Conservation (phyloP, 2,113 vertebrate genomes). For the Pelvicachromis taeniatus region DNA sequence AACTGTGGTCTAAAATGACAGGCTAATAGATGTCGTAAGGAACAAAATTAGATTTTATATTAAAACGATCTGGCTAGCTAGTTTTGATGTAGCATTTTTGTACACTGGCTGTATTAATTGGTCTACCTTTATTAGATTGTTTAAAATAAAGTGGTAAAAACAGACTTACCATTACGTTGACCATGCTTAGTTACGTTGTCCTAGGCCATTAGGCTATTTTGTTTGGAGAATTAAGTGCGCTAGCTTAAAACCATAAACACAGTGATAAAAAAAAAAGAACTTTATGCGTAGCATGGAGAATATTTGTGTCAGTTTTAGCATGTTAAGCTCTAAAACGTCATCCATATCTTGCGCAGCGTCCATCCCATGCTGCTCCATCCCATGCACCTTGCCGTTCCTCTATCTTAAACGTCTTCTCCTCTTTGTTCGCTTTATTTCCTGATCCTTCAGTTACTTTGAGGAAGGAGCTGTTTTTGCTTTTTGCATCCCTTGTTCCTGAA, state of each 20-base stretch:
- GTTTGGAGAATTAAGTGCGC: not conserved
- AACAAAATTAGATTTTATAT: not conserved
- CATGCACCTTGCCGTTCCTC: not conserved
- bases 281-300: not conserved
- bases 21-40: not conserved
- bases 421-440: conserved; percentile 1
- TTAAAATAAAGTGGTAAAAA: not conserved
- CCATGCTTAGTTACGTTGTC: not conserved
- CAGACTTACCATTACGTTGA: not conserved
- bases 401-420: not conserved
- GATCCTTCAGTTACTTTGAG: conserved; percentile 42
- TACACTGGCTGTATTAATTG: not conserved
- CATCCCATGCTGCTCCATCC: not conserved
- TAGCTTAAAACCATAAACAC: not conserved
- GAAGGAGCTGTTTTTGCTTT: conserved; percentile 50
- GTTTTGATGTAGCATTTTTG: not conserved
- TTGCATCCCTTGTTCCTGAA: conserved; percentile 71
- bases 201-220: not conserved
- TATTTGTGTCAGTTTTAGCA: not conserved
- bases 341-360: not conserved
- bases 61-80: not conserved
- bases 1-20: not conserved
- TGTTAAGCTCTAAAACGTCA: not conserved
- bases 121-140: not conserved
- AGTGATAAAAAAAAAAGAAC: not conserved